Evolutionary conservation across 2,113 vertebrate genomes (phyloP).

Genomic region (Oncorhynchus clarkii): DNA sequence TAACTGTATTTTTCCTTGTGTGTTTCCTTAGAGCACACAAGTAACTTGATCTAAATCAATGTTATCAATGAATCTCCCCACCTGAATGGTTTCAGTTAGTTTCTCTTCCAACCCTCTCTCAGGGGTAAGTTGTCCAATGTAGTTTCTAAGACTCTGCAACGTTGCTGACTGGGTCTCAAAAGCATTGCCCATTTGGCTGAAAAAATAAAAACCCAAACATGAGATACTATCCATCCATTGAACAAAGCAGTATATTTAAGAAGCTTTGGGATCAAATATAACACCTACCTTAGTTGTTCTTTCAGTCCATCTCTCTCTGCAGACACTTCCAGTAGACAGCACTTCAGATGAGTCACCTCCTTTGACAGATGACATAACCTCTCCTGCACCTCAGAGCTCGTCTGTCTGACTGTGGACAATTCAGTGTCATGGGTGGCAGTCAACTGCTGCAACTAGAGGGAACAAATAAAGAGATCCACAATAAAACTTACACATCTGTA

Average conservation of each 20-base stretch:
- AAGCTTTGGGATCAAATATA: slow-evolving; percentile 17
- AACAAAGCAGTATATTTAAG: neutral
- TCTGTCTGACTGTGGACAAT: slow-evolving; percentile 35
- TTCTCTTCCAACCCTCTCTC: slow-evolving; percentile 64
- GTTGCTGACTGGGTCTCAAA: slow-evolving; percentile 69
- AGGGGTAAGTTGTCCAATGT: slow-evolving; percentile 70
- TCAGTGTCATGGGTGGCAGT: slow-evolving; percentile 51
- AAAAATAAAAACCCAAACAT: slow-evolving; percentile 11
- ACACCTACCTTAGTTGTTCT: slow-evolving; percentile 75
- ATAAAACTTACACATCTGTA: neutral
- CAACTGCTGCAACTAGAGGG: slow-evolving; percentile 54
- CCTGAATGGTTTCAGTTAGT: slow-evolving; percentile 66
- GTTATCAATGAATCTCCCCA: slow-evolving; percentile 41
- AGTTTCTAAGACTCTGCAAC: slow-evolving; percentile 73
- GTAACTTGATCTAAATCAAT: slow-evolving; percentile 48
- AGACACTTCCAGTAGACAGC: slow-evolving; percentile 48
- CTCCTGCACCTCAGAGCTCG: slow-evolving; percentile 57
- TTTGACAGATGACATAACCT: slow-evolving; percentile 51
- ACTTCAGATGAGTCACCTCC: slow-evolving; percentile 63
- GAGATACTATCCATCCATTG: neutral
- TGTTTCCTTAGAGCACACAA: slow-evolving; percentile 25
- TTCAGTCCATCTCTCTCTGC: slow-evolving; percentile 66
- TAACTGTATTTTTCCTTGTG: neutral
- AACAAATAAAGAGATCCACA: slow-evolving; percentile 4
- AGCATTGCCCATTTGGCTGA: slow-evolving; percentile 64